Evolutionary conservation across 2,888 invertebrate species (phyloP).

Genomic region (Rhamnusium bicolor): DNA sequence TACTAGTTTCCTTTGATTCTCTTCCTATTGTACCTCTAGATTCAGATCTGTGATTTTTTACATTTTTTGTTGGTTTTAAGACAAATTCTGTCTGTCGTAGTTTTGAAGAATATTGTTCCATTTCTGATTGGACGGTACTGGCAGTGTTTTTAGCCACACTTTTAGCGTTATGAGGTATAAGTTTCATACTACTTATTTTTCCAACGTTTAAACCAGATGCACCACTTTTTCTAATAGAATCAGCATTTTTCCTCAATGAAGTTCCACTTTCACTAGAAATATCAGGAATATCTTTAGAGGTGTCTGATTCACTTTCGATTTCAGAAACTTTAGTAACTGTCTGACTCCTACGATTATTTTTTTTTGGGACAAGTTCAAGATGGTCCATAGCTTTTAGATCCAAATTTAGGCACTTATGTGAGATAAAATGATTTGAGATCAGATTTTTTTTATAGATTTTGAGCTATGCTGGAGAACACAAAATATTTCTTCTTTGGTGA

Average conservation of each 20-base stretch:
- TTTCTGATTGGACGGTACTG: not conserved
- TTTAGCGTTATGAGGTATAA: conserved; percentile 1
- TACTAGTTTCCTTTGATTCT: not conserved
- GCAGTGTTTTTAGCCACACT: too few species aligned
- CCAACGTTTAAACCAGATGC: not conserved
- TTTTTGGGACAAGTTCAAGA: conserved; percentile 55
- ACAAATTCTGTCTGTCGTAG: not conserved
- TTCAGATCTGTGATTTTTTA: not conserved
- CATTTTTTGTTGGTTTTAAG: not conserved
- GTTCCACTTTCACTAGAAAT: conserved; percentile 65
- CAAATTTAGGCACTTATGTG: conserved; percentile 61
- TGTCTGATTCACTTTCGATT: conserved; percentile 67
- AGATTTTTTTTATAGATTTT: conserved; percentile 41
- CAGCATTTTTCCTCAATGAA: conserved; percentile 49
- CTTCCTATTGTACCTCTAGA: not conserved
- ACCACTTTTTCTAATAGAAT: conserved; percentile 17
- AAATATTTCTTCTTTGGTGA: too few species aligned
- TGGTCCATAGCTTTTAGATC: conserved; percentile 60
- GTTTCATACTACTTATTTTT: conserved; percentile 3
- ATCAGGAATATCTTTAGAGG: conserved; percentile 70
- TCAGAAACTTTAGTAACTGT: conserved; percentile 27
- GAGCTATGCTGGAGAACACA: conserved; percentile 33
- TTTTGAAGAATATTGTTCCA: not conserved
- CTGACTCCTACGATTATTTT: conserved; percentile 2
- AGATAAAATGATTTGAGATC: too few species aligned